These are phyloP conservation scores for Ivindomyrus marchei DNA, from an alignment of 2,113 vertebrate genomes.

Conservation along the genomic window DNA sequence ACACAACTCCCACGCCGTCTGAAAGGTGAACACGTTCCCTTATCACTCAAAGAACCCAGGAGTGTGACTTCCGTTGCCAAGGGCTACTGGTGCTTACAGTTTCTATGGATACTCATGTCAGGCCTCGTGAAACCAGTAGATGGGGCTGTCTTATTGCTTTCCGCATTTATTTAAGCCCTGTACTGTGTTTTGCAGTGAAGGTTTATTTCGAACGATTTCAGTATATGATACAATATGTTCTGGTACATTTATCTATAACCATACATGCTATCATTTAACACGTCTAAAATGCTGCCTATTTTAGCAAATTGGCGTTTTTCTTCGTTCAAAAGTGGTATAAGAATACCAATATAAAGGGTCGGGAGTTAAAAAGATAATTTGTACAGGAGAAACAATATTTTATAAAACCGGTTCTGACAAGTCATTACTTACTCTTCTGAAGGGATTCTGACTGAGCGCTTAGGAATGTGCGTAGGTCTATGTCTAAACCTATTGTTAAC, in stretches of 20 bases:
- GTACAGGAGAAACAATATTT: neutral
- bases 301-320: neutral
- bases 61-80: constrained; percentile 49
- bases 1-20: neutral
- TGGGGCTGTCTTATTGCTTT: constrained; percentile 41
- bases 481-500: neutral
- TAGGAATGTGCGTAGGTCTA: neutral
- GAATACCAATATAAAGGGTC: neutral
- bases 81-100: constrained; percentile 50
- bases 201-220: neutral
- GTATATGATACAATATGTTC: neutral
- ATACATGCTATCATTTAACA: neutral
- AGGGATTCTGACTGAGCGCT: neutral
- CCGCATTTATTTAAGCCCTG: neutral
- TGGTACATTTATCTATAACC: neutral
- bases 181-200: neutral
- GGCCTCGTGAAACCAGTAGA: constrained; percentile 46
- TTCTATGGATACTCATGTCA: constrained; percentile 56
- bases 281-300: neutral
- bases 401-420: neutral
- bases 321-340: neutral
- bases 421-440: neutral
- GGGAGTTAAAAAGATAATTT: neutral
- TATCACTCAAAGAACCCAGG: neutral
- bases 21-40: neutral